Percentiles rank a stretch among this genome's conserved stretches.
These are phyloP conservation scores for Sebastes cheni DNA, from an alignment of 2,797 vertebrate genomes.

Conservation along the genomic window DNA sequence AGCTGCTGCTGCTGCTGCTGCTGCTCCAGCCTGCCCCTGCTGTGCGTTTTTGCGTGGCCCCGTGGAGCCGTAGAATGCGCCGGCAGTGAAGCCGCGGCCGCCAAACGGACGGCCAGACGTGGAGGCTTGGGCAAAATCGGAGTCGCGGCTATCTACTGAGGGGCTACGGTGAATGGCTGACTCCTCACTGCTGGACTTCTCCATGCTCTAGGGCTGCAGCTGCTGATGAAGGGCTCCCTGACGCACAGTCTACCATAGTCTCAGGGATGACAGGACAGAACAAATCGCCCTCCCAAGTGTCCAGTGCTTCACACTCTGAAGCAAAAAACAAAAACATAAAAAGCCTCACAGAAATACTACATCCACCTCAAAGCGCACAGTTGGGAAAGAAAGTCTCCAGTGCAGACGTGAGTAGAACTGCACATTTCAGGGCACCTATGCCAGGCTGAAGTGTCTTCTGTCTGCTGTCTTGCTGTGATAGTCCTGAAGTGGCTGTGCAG, in stretches of 20 bases:
- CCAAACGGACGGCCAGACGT: conserved; percentile 92
- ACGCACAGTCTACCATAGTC: conserved; percentile 90
- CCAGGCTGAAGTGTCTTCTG: conserved; percentile 38
- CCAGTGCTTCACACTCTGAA: conserved; percentile 43
- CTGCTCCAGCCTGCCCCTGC: conserved; percentile 71
- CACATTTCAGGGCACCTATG: conserved; percentile 42
- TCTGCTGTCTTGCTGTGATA: conserved; percentile 53
- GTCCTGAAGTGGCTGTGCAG: conserved; percentile 63
- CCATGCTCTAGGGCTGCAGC: conserved; percentile 91
- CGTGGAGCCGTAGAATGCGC: conserved; percentile 96
- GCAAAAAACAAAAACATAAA: conserved; percentile 9
- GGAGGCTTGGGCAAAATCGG: conserved; percentile 92
- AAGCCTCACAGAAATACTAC: conserved; percentile 22
- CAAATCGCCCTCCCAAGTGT: conserved; percentile 50
- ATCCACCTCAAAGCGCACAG: conserved; percentile 41
- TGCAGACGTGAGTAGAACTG: conserved; percentile 24
- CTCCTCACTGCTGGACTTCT: conserved; percentile 99
- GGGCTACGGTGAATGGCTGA: conserved; percentile 98
- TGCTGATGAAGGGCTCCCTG: conserved; percentile 76
- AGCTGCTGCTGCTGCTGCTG: conserved; percentile 39
- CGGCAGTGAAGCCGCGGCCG: conserved; percentile 94
- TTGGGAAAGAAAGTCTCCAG: conserved; percentile 28
- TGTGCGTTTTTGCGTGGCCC: conserved; percentile 83
- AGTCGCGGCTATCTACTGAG: conserved; percentile 96
- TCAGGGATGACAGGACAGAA: conserved; percentile 76